A percentile compares a stretch with the other conserved stretches of the same genome.
phyloP scores from a whole-genome alignment of 2,113 vertebrate species.

The Spizaetus ornatus region DNA sequence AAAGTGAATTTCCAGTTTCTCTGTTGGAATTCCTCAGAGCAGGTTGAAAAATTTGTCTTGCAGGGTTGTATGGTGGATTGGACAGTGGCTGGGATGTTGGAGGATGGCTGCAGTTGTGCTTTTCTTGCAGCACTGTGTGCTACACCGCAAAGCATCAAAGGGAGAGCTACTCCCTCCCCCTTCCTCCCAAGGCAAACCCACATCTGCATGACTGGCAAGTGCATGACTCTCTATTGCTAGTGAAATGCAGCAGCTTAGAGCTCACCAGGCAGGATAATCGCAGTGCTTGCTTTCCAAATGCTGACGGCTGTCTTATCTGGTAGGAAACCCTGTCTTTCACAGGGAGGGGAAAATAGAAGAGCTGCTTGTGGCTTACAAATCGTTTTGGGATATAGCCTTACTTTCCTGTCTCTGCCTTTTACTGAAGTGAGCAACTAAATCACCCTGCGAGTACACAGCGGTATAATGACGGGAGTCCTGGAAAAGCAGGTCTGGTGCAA shows the following conservation, averaged over 20 bases:
- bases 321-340: background rate
- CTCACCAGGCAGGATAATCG: background rate
- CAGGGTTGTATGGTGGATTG: background rate
- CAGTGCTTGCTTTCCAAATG: background rate
- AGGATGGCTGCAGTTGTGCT: background rate
- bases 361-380: background rate
- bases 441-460: fast-evolving
- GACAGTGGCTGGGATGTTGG: background rate
- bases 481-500: background rate
- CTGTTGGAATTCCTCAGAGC: background rate
- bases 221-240: background rate
- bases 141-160: background rate
- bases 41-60: background rate
- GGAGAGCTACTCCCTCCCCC: background rate
- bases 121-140: background rate
- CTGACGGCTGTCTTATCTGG: background rate
- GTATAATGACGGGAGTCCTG: background rate
- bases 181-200: background rate
- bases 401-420: background rate
- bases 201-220: background rate
- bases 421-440: background rate
- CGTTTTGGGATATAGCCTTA: background rate
- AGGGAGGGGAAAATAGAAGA: background rate
- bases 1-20: background rate
- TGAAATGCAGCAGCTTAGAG: background rate